Conservation (phyloP, 2,888 invertebrate genomes). For the Iphiclides podalirius region DNA sequence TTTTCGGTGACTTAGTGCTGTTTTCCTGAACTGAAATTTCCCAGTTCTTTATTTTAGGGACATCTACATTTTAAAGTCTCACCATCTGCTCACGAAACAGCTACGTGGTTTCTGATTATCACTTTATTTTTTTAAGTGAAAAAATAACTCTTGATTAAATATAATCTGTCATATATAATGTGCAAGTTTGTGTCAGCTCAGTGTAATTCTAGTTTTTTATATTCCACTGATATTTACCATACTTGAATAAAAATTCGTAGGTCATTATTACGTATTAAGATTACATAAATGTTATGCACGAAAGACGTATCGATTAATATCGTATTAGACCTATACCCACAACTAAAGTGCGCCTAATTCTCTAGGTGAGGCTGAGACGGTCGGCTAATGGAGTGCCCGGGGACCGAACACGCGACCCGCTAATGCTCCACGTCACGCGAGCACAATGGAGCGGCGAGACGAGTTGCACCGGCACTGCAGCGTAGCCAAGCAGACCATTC, state of each 20-base stretch:
- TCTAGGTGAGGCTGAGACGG: conserved; percentile 31
- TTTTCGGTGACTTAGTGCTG: neutral
- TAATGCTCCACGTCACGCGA: conserved; percentile 37
- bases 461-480: conserved; percentile 70
- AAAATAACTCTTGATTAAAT: too few relatives aligned
- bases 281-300: too few relatives aligned
- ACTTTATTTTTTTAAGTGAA: too few relatives aligned
- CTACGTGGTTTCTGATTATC: too few relatives aligned
- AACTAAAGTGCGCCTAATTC: conserved; percentile 17
- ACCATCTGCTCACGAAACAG: neutral
- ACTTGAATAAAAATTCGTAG: too few relatives aligned
- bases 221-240: too few relatives aligned
- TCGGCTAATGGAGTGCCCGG: conserved; percentile 28
- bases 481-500: conserved; percentile 71
- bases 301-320: neutral
- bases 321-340: neutral
- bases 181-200: too few relatives aligned
- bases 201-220: too few relatives aligned
- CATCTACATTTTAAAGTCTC: neutral
- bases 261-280: too few relatives aligned
- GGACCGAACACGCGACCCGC: conserved; percentile 27
- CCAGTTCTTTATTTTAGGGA: neutral
- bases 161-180: too few relatives aligned
- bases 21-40: neutral
- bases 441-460: conserved; percentile 62